Evolutionary conservation across 2,888 invertebrate genomes (phyloP), one percentile per base, ranked within the genome.

Genomic region (Drosophila nr. perissopoda): DNA sequence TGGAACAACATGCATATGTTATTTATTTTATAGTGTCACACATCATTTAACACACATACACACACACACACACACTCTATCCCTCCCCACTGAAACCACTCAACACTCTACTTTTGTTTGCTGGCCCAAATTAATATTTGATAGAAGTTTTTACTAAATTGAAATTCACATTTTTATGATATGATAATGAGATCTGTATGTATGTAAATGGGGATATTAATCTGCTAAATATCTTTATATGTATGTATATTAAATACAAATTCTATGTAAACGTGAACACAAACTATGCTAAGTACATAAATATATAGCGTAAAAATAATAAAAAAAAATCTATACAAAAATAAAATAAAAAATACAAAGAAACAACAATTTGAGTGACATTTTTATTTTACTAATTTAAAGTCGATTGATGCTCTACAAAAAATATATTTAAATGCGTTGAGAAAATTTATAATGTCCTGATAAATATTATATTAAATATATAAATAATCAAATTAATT

Each of bases 161-260:
- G 18, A 53, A 27, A 48, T 25, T 61, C 49, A 54, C 33, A 53
- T 67, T 69, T 71, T 68, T 65, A 67, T 71, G 73, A 71, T 80
- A 8, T 69, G 69, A 74, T 75, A 56, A 40, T n/a, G 13, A 34
- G 34, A 54, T 54, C 53, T 53, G 53, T 34, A 53, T 67, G 48
- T 63, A 56, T 79, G 81, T 77, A 83, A 88, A 85, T 75, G 90
- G 90, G 89, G 89, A 90, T 90, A 86, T 83, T 88, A 82, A 80
- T 71, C 77, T 73, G 49, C 66, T 81, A 73, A 65, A 68, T 68
- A 69, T 76, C 72, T 51, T 51, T 75, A 69, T 74, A 63, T 84
- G 34, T 63, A 29, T 63, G 34, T 63, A 21, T 63, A 63, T 64
- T 74, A 65, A 71, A 76, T 65, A 73, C 69, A 78, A 89, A 81